Evolutionary conservation across 2,113 vertebrate genomes (phyloP).

Genomic region (Notothenia coriiceps): DNA sequence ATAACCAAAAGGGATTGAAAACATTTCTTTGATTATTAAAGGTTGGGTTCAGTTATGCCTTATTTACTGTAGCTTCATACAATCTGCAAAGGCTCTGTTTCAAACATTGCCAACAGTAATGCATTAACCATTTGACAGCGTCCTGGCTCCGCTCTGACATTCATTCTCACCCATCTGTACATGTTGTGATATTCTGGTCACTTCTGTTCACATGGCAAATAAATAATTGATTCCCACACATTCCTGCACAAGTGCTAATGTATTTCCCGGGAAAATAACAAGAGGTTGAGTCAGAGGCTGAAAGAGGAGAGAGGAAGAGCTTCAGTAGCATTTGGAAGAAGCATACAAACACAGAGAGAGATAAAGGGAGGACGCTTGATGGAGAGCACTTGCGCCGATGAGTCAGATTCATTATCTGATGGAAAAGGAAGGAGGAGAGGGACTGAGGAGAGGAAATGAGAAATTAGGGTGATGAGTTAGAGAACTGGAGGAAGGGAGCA

Average conservation of each 20-base stretch:
- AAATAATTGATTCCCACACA: slow-evolving; percentile 24
- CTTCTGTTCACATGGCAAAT: slow-evolving; percentile 13
- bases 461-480: slow-evolving; percentile 42
- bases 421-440: background rate
- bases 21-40: too few relatives aligned
- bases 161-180: slow-evolving; percentile 15
- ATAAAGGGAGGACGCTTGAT: slow-evolving; percentile 7
- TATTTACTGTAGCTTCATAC: too few relatives aligned
- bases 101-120: background rate
- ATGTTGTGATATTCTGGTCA: slow-evolving; percentile 29
- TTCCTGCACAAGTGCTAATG: slow-evolving; percentile 34
- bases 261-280: background rate
- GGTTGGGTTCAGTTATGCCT: too few relatives aligned
- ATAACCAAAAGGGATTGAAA: too few relatives aligned
- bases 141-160: background rate
- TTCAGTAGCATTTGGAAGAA: slow-evolving; percentile 16
- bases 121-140: background rate
- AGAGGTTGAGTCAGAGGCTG: slow-evolving; percentile 42
- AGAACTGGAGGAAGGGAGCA: background rate
- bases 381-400: slow-evolving; percentile 37
- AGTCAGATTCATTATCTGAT: slow-evolving; percentile 55
- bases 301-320: slow-evolving; percentile 8
- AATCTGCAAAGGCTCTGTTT: background rate
- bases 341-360: background rate
- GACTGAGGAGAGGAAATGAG: background rate